These are phyloP conservation scores for Cygnus atratus DNA, from an alignment of 2,113 vertebrate genomes.

Conservation along the genomic window DNA sequence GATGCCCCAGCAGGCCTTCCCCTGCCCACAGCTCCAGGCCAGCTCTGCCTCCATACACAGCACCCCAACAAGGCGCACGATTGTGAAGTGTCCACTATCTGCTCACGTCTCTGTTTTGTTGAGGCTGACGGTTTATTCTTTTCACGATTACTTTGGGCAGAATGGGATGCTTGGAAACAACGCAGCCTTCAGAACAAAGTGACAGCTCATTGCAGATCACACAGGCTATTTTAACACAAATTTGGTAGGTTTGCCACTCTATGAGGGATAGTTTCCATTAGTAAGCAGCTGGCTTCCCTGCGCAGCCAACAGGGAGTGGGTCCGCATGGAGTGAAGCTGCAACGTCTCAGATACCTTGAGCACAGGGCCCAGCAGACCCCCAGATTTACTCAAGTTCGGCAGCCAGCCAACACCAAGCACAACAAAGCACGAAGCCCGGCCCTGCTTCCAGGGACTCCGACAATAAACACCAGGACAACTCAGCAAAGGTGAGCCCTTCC, in stretches of 20 bases:
- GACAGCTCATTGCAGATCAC: background rate
- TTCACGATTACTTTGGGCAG: background rate
- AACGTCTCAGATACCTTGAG: accelerated
- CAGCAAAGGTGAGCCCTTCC: background rate
- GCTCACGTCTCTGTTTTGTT: background rate
- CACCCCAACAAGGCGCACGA: accelerated
- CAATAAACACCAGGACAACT: background rate
- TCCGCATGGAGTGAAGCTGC: background rate
- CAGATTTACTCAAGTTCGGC: background rate
- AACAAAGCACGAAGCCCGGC: background rate
- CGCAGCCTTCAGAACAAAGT: background rate
- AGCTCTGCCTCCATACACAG: background rate
- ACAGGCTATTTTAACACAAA: background rate
- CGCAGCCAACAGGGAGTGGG: background rate
- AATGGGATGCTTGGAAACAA: background rate
- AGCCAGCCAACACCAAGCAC: background rate
- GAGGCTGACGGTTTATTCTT: background rate
- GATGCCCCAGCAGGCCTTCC: background rate
- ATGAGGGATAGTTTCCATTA: background rate
- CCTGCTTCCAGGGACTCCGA: background rate
- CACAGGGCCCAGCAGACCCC: background rate
- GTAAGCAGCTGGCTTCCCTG: background rate
- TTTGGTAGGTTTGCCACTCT: background rate
- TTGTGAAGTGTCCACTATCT: background rate
- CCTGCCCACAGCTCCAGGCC: background rate